A percentile compares a stretch with the other conserved stretches of the same genome.
Evolutionary conservation across 2,797 vertebrate species (phyloP).

Genomic region (Paguma larvata): DNA sequence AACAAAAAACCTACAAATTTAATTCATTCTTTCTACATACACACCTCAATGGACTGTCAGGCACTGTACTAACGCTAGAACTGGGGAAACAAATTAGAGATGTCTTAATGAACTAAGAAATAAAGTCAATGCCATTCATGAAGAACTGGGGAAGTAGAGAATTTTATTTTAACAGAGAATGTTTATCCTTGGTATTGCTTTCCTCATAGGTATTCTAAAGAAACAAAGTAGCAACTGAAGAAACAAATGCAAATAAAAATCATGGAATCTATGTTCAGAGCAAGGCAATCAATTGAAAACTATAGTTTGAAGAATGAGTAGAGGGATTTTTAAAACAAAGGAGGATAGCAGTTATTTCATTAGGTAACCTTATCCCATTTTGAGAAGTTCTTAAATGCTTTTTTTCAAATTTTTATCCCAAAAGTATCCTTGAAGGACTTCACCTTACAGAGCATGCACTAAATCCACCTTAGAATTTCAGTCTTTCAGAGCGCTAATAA

Average conservation of each 20-base stretch:
- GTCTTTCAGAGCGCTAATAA: not conserved
- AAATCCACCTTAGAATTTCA: conserved; percentile 10
- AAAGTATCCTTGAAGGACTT: not conserved
- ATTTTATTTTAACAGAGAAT: not conserved
- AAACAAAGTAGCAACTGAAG: not conserved
- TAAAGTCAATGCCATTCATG: not conserved
- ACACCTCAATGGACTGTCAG: not conserved
- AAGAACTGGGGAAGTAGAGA: not conserved
- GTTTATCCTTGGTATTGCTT: not conserved
- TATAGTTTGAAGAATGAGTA: not conserved
- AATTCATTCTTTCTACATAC: not conserved
- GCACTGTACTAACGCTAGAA: not conserved
- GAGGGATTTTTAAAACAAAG: not conserved
- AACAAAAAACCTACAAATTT: not conserved
- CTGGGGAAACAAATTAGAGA: not conserved
- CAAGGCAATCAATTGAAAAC: conserved; percentile 27
- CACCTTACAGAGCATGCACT: not conserved
- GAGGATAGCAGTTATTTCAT: not conserved
- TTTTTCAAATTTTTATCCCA: conserved; percentile 32
- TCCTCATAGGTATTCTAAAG: not conserved
- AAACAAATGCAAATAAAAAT: conserved; percentile 35
- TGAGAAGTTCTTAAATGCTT: not conserved
- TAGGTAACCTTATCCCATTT: not conserved
- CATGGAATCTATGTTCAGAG: not conserved
- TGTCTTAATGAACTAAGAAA: not conserved